Base-by-base conservation (phyloP, 1,140 invertebrate genomes). In the Hylyphantes graminicola region DNA sequence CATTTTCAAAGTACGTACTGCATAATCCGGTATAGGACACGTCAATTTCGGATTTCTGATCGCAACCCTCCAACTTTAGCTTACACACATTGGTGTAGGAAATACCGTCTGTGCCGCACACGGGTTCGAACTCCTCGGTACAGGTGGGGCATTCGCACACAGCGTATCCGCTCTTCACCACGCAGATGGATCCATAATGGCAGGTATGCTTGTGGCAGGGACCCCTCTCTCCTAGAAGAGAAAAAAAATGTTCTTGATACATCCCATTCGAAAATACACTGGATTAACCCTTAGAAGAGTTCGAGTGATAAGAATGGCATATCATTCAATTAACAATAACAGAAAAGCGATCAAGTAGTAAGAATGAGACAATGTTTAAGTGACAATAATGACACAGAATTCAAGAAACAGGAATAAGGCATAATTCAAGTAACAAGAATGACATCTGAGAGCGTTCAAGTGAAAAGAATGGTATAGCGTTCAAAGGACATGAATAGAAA, bases 41-140 rank as follows among this genome's bases (percentile, higher is more conserved):
- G 74, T 91, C 91, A 87, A 96, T 94, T 86, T 93, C 91, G 57
- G 93, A 92, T 65, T 92, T 91, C 87, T 93, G 92, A 78, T 94
- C 92, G 90, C 95, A 97, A 12, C 94, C 93, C 89, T 96, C 94
- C 53, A 93, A 91, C 87, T 93, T 92, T 85, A 97, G 92, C 89
- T 94, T 94, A 90, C 96, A 97, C 85, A 94, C 93, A 91, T 96
- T 96, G 79, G 93, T 93, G 89, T 97, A 97, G 75, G 95, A 95
- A 87, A 95, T 94, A 61, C 96, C 95, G 89, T 97, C 95, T 64
- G 94, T 93, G 70, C 95, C 95, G 87, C 96, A 97, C 13, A 97
- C 95, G 0, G 96, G 95, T 85, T 89, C 89, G 89, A 95, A 96
- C 90, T 97, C 95, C 64, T 94, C 93, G 15, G 94, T 92, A 89